phyloP scores from a whole-genome alignment of 2,113 vertebrate species.

The Sciurus niger region DNA sequence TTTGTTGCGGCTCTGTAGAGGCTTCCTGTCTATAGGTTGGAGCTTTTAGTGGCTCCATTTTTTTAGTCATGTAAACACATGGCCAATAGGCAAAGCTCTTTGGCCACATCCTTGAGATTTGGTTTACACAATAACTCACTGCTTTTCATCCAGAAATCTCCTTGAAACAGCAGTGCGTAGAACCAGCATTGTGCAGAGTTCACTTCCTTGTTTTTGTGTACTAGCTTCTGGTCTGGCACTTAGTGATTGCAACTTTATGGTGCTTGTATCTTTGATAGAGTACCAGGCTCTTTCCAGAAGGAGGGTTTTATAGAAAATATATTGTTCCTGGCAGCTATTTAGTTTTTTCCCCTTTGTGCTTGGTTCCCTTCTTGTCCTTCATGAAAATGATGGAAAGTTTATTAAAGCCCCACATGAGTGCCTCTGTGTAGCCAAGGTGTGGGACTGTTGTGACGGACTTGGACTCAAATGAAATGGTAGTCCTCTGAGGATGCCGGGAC shows the following conservation, averaged over 20 bases:
- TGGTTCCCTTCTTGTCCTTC: background rate
- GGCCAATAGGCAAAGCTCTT: background rate
- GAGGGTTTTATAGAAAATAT: background rate
- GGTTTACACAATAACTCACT: background rate
- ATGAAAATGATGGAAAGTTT: background rate
- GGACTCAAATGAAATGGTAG: background rate
- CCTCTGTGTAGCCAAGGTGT: background rate
- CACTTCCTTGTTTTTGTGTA: background rate
- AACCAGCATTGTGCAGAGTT: background rate
- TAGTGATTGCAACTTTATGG: background rate
- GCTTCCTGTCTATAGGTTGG: background rate
- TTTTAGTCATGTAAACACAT: background rate
- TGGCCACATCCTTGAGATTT: background rate
- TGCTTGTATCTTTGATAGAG: background rate
- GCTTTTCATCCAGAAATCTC: background rate
- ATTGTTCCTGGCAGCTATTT: background rate
- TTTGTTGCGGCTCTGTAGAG: background rate
- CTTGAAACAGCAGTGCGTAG: background rate
- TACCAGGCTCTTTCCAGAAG: background rate
- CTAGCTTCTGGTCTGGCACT: background rate
- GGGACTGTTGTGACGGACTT: background rate
- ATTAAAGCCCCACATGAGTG: background rate
- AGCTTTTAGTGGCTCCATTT: background rate
- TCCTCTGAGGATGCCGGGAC: background rate
- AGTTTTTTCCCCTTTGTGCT: background rate